These are phyloP conservation scores for Zoroaster sp. DNA, from an alignment of 53 echinoderm and acorn worm genomes.

Conservation along the genomic window DNA sequence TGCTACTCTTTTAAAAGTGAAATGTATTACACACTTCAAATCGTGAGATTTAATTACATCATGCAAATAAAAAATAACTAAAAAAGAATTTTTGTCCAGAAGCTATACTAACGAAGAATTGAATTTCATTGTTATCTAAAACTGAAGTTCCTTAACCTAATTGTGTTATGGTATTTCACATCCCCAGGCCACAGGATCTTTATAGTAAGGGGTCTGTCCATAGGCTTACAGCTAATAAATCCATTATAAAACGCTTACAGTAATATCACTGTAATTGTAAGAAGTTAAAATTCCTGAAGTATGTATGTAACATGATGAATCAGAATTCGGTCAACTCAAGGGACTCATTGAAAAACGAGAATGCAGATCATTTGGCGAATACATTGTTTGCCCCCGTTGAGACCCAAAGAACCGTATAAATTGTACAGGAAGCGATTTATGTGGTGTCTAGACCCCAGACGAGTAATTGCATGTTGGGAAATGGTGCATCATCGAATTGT, in stretches of 20 bases:
- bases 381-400: background rate
- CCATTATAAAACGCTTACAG: background rate
- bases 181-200: background rate
- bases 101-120: no score
- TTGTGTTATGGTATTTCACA: background rate
- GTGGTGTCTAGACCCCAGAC: conserved; percentile 28
- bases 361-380: background rate
- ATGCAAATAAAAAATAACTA: no score
- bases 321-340: background rate
- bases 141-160: background rate
- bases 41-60: no score
- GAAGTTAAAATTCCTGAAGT: background rate
- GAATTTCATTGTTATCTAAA: background rate
- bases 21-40: no score
- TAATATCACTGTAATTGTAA: background rate
- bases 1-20: no score
- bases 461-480: background rate
- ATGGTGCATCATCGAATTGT: background rate
- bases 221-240: no score
- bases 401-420: no score
- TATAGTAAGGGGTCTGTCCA: no score
- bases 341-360: background rate
- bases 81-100: no score
- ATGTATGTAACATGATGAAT: background rate
- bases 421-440: background rate